Base-by-base conservation (phyloP, 2,113 vertebrate species). In the Gallinago undulata region DNA sequence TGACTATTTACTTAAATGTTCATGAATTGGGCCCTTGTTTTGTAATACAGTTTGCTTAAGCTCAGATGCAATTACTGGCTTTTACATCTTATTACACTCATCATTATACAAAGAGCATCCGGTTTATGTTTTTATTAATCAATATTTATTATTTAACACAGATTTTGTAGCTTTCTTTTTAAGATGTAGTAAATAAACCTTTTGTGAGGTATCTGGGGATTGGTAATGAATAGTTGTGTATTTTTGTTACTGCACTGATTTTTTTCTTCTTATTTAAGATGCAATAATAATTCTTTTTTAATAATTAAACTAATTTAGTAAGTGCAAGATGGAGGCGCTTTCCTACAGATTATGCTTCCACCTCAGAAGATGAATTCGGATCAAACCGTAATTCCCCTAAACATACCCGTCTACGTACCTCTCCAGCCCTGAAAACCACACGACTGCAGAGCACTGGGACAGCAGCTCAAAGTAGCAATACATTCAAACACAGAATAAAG, bases 301-400 rank as follows among this genome's bases (percentile, higher is more conserved):
- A 98, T 97, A 96, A 98, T 98, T 97, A 97, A 98, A 98, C 98
- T 97, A 97, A 98, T 98, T 98, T 98, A 98, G 98, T 98, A 97
- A 99, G 98, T 98, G 98, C 98, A 98, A 98, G 99, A 97, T 99
- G 99, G 99, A 98, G 99, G 98, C 99, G 99, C 97, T 98, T 99
- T 98, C 99, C 99, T 67, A 99, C 99, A 75, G 99, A 99, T 98
- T 99, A 99, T 95, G 99, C 99, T 98, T 99, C 99, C 98, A 99
- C 99, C 97, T 99, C 99, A 50, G 99, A 99, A 98, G 99, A 99
- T 97, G 99, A 99, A 97, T 99, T 99, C 33, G 98, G 99, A 97
- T 99, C 99, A 97, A 99, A 98, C 98, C 98, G 99, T 96, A 99
- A 99, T 98, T 98, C 99, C 88, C 98, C 99, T 77, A 99, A 99